Evolutionary conservation across 2,888 invertebrate genomes (phyloP).

Genomic region (Antheraea assamensis): DNA sequence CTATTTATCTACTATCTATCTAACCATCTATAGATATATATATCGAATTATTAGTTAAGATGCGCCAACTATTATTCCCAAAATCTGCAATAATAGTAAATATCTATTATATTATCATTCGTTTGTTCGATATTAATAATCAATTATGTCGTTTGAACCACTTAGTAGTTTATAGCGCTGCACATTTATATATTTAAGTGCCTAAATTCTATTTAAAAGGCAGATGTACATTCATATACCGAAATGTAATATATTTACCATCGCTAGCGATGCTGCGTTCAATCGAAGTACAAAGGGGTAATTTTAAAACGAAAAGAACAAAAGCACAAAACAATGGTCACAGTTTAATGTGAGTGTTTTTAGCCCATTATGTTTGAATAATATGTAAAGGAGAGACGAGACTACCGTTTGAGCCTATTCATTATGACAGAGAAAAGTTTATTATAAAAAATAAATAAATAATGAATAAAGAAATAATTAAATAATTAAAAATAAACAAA

Average conservation of each 20-base stretch:
- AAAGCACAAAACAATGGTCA: slow-evolving; percentile 66
- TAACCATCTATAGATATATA: no score
- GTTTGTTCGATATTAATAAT: neutral
- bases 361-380: slow-evolving; percentile 60
- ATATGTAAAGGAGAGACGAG: slow-evolving; percentile 63
- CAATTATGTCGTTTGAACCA: neutral
- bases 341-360: slow-evolving; percentile 70
- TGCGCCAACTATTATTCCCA: no score
- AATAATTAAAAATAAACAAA: neutral
- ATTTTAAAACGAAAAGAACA: slow-evolving; percentile 72
- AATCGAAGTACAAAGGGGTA: slow-evolving; percentile 52
- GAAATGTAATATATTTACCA: slow-evolving; percentile 52
- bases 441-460: neutral
- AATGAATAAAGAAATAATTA: neutral
- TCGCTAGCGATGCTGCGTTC: slow-evolving; percentile 47
- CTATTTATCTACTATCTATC: no score
- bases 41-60: no score
- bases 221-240: slow-evolving; percentile 35
- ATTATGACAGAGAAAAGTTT: slow-evolving; percentile 52
- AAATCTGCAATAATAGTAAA: no score
- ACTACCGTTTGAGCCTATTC: slow-evolving; percentile 47
- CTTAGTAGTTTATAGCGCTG: neutral
- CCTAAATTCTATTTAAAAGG: slow-evolving; percentile 25
- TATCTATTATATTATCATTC: no score
- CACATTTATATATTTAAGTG: neutral